A percentile compares a stretch with the other conserved stretches of the same genome.
Evolutionary conservation across 1,140 invertebrate species (phyloP).

Genomic region (Musca domestica): DNA sequence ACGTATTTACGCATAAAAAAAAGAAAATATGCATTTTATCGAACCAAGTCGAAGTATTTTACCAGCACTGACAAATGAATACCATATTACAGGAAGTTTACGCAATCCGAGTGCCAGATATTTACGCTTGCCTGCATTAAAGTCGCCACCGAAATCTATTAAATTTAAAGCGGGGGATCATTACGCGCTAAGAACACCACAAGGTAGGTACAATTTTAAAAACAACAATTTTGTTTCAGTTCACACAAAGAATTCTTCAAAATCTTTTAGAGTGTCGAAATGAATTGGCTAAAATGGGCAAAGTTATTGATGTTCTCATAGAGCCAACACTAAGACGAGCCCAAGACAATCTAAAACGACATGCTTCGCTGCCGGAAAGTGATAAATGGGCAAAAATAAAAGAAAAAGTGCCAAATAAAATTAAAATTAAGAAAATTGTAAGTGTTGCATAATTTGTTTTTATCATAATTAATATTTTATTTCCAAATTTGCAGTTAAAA

Average conservation of each 20-base stretch:
- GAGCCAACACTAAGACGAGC: conserved; percentile 37
- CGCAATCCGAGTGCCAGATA: conserved; percentile 34
- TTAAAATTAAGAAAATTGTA: no score
- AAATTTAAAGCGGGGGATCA: conserved; percentile 44
- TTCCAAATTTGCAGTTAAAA: neutral
- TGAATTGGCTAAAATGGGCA: conserved; percentile 44
- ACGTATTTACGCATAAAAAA: no score
- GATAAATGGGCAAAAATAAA: no score
- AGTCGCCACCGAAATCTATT: conserved; percentile 24
- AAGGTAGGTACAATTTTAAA: conserved; percentile 33
- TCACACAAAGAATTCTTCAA: neutral
- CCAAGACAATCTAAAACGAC: conserved; percentile 4
- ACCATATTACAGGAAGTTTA: conserved; percentile 26
- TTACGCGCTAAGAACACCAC: conserved; percentile 42
- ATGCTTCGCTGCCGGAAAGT: no score
- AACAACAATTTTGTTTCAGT: neutral
- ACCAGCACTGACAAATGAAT: no score
- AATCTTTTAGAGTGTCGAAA: conserved; percentile 41
- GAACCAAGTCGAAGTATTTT: no score
- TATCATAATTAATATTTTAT: no score
- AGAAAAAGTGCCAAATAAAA: no score
- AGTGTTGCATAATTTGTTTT: no score
- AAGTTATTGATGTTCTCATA: conserved; percentile 45
- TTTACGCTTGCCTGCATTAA: conserved; percentile 34
- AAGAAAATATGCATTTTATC: no score